Conservation (phyloP, 2,888 invertebrate genomes). For the Polyommatus iphigenia region DNA sequence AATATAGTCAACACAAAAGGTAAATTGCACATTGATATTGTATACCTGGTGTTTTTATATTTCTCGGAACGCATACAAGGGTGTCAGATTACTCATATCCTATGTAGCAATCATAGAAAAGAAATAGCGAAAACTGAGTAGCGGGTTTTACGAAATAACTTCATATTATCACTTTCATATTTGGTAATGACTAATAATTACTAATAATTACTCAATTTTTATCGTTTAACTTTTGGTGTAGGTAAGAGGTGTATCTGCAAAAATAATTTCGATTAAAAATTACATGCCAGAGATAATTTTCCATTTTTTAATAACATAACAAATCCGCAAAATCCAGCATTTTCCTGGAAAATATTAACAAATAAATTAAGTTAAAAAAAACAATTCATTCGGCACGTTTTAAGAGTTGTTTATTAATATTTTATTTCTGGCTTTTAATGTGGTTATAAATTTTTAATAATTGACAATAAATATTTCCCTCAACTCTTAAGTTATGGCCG, state of each 20-base stretch:
- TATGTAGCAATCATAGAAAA: neutral
- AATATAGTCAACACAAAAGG: conserved; percentile 70
- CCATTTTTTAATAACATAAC: neutral
- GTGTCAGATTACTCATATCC: conserved; percentile 59
- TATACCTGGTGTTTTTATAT: conserved; percentile 72
- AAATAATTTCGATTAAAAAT: neutral
- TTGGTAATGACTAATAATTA: no score
- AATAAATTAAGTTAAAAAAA: neutral
- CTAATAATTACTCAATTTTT: no score
- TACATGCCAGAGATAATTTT: neutral
- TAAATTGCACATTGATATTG: conserved; percentile 73
- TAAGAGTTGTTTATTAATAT: neutral
- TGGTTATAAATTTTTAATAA: neutral
- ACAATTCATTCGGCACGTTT: neutral
- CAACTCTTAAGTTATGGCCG: neutral
- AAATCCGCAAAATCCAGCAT: neutral
- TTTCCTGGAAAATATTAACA: neutral
- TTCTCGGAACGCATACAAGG: conserved; percentile 53
- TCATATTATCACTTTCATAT: neutral
- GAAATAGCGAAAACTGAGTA: neutral
- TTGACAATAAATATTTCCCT: conserved; percentile 4
- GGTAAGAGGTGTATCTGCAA: neutral
- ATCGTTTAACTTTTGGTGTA: no score
- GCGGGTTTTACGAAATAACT: neutral
- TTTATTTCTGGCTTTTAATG: neutral